Percentiles rank a stretch among this genome's conserved stretches.
These are phyloP conservation scores for Tolmerus cingulatus DNA, from an alignment of 2,888 invertebrate genomes.

Conservation along the genomic window DNA sequence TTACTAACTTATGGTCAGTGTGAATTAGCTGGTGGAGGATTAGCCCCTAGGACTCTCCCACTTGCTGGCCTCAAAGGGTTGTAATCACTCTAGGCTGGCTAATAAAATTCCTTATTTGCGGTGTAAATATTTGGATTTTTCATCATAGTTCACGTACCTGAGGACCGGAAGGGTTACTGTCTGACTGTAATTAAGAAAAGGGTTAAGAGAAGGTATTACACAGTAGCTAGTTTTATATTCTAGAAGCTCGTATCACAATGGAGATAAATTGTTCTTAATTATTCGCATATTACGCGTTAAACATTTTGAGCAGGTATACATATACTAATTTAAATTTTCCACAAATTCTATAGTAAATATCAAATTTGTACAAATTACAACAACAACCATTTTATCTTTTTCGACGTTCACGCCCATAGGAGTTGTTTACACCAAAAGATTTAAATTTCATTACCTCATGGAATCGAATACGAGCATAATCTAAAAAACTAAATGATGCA, in stretches of 20 bases:
- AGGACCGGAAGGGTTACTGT: background rate
- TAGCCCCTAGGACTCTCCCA: background rate
- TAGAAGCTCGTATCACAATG: background rate
- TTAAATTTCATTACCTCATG: background rate
- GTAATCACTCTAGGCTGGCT: background rate
- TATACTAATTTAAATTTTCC: too few relatives aligned
- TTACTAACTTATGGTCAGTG: background rate
- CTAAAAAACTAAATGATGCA: background rate
- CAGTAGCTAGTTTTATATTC: background rate
- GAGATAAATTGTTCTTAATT: background rate
- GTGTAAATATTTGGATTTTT: conserved; percentile 27
- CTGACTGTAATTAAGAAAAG: background rate
- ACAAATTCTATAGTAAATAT: too few relatives aligned
- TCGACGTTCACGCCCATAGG: conserved; percentile 14
- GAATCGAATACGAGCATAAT: background rate
- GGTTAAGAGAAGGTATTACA: background rate
- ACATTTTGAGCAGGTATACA: too few relatives aligned
- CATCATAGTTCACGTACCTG: background rate
- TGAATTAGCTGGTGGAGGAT: background rate
- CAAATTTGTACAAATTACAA: background rate
- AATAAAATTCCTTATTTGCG: background rate
- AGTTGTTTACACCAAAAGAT: background rate
- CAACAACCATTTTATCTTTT: background rate
- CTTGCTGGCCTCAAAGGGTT: background rate
- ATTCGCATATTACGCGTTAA: background rate